phyloP scores from a whole-genome alignment of 2,888 invertebrate genomes.

The Geophilus truncorum region DNA sequence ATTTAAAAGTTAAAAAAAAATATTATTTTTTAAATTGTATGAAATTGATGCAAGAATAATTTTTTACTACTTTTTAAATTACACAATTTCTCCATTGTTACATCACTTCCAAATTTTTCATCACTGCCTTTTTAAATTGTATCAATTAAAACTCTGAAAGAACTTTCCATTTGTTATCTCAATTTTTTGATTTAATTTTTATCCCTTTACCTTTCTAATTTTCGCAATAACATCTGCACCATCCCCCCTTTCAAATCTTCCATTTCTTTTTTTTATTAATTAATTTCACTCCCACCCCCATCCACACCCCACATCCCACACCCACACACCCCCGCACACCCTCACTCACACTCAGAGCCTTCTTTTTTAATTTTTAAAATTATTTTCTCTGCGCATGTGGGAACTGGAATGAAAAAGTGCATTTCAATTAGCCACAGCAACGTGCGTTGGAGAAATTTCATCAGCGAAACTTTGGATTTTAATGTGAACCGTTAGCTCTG shows the following conservation, averaged over 20 bases:
- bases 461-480: not conserved
- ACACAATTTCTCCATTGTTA: too few relatives aligned
- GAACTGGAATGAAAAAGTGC: not conserved
- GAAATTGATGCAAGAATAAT: too few relatives aligned
- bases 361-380: not conserved
- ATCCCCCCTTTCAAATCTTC: not conserved
- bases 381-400: not conserved
- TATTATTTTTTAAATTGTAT: too few relatives aligned
- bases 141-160: too few relatives aligned
- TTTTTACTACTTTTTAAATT: too few relatives aligned
- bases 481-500: not conserved
- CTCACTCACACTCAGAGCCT: too few relatives aligned
- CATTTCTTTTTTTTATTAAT: not conserved
- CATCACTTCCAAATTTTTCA: too few relatives aligned
- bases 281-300: not conserved
- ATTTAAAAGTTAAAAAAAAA: too few relatives aligned
- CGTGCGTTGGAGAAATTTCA: not conserved
- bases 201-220: not conserved
- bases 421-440: constrained; percentile 5
- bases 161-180: not conserved
- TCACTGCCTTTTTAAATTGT: too few relatives aligned
- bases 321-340: too few relatives aligned
- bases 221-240: not conserved
- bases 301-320: too few relatives aligned
- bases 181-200: not conserved